Evolutionary conservation across 2,888 invertebrate species (phyloP).

Genomic region (Nematopogon swammerdamellus): DNA sequence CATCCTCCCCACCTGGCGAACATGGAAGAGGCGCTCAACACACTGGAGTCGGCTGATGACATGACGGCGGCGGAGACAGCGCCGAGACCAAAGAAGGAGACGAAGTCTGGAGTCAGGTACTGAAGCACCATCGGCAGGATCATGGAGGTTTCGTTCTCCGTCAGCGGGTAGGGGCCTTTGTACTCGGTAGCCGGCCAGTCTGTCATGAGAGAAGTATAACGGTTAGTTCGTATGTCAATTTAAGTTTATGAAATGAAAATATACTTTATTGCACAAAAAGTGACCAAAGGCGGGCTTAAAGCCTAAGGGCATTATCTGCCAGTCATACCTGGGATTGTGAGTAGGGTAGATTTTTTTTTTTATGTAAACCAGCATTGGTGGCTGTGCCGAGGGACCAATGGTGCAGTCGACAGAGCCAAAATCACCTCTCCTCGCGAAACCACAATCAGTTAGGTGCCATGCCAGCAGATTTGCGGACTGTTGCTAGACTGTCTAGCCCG

Average conservation of each 20-base stretch:
- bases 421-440: too few species aligned
- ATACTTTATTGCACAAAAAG: too few species aligned
- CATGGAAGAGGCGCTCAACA: slow-evolving; percentile 97
- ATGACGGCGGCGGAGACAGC: slow-evolving; percentile 99
- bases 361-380: too few species aligned
- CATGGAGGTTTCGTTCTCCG: slow-evolving; percentile 81
- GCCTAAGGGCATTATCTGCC: background rate
- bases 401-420: too few species aligned
- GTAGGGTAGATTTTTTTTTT: background rate
- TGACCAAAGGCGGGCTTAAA: too few species aligned
- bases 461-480: too few species aligned
- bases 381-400: too few species aligned
- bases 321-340: too few species aligned
- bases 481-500: too few species aligned
- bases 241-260: too few species aligned
- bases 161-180: slow-evolving; percentile 40
- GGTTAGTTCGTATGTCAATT: background rate
- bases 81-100: slow-evolving; percentile 96
- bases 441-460: too few species aligned
- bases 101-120: slow-evolving; percentile 92
- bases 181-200: background rate
- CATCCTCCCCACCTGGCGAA: slow-evolving; percentile 75
- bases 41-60: slow-evolving; percentile 99
- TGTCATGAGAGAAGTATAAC: background rate
- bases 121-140: slow-evolving; percentile 96